Evolutionary conservation across 2,888 invertebrate genomes (phyloP), one percentile per base, ranked within the genome.

Genomic region (Xestoiulus laeticollis): DNA sequence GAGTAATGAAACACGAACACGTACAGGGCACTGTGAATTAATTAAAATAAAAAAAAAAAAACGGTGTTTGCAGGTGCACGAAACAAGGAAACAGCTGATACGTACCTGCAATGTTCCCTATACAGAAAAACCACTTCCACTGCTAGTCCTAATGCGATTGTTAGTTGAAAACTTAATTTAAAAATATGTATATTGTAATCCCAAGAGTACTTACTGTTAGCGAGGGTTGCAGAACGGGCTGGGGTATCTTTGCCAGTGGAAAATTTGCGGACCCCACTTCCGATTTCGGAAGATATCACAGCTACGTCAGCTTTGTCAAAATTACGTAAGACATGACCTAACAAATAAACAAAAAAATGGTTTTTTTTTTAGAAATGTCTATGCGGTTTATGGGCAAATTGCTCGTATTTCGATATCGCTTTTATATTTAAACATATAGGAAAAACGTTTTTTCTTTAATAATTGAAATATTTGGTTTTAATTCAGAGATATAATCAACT

Each of bases 221-320:
- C 88, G 16, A 88, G 85, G 19, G 88, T 88, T 4, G 88, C 88
- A 22, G 88, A 88, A 33, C 88, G 43, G 26, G 88, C 88, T 38
- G 88, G 88, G 30, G 68, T 43, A 0, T 88, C 88, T 22, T 68
- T 87, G 87, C 87, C 87, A 87, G 16, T 78, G 68, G 87, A 32
- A 19, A 30, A 68, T 87, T 78, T 30, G n/a, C 38, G 30, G 16
- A n/a, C 87, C 32, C 87, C 78, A 32, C 68, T 32, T 26, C 33
- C 87, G 19, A 1, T 43, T 32, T 32, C 33, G 12, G 84, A 83
- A 68, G 26, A 22, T 53, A 87, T 87, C 78, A 87, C 87, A 87
- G 87, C 87, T 68, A 87, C 83, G 22, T 82, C 87, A 30, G 14
- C n/a, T 68, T 30, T 59, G 82, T 87, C 87, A 26, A 68, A 43